A percentile compares a stretch with the other conserved stretches of the same genome.
Conservation (phyloP, 2,888 invertebrate genomes). For the Hoplodrina ambigua region DNA sequence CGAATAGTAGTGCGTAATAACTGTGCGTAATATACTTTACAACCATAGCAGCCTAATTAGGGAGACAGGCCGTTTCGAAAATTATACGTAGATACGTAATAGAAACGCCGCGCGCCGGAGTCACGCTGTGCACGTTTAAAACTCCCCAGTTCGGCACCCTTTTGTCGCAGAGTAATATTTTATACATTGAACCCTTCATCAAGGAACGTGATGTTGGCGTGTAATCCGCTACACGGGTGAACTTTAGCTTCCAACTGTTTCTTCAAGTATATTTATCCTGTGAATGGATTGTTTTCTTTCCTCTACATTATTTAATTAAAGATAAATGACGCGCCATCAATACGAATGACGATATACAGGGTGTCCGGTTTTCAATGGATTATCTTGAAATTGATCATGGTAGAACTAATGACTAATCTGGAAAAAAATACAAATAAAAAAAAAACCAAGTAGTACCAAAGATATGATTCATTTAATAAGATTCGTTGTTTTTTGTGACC, state of each 20-base stretch:
- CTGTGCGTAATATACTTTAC: slow-evolving; percentile 40
- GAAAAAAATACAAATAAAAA: too few relatives aligned
- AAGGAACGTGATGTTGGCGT: slow-evolving; percentile 39
- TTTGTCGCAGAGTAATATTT: slow-evolving; percentile 57
- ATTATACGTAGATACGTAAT: slow-evolving; percentile 51
- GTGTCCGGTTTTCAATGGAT: too few relatives aligned
- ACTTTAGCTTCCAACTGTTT: slow-evolving; percentile 18
- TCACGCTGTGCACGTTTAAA: slow-evolving; percentile 41
- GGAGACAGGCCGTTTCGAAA: slow-evolving; percentile 41
- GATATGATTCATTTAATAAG: too few relatives aligned
- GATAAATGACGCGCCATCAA: neutral
- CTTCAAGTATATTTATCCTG: slow-evolving; percentile 26
- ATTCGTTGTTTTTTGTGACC: too few relatives aligned
- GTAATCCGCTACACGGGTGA: slow-evolving; percentile 32
- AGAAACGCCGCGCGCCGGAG: slow-evolving; percentile 28
- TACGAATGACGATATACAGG: neutral
- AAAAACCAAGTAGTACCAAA: too few relatives aligned
- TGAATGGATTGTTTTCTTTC: slow-evolving; percentile 7
- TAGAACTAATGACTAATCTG: too few relatives aligned
- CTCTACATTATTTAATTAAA: neutral
- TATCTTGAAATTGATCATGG: too few relatives aligned
- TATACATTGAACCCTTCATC: slow-evolving; percentile 59
- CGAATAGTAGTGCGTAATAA: slow-evolving; percentile 26
- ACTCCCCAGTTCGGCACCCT: slow-evolving; percentile 39
- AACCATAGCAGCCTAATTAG: slow-evolving; percentile 44